Base-by-base conservation (phyloP, 2,888 invertebrate species). In the Drosophila subsilvestris region DNA sequence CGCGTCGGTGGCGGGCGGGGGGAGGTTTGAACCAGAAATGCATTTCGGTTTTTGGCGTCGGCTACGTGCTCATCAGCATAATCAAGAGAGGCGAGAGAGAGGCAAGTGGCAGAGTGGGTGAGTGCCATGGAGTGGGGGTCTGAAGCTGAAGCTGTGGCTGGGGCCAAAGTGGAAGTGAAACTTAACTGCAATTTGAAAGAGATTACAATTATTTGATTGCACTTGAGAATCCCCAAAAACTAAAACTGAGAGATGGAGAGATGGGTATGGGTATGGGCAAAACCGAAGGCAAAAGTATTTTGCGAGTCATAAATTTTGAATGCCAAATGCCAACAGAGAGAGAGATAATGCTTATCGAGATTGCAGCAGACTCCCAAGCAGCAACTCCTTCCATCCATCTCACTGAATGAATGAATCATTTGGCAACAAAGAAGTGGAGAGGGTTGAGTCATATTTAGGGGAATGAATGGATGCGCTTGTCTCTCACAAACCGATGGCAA, bases 141-240 rank as follows among this genome's bases (percentile, higher is more conserved):
- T 12, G 10, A 27, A n/a, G 42, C 12, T 14, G 45, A 18, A 17
- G 55, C 17, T 18, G 45, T 1, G 32, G n/a, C 8, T 29, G 59
- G 56, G 47, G 57, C 42, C n/a, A 47, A 74, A 74, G 74, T 74
- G 54, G 53, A 54, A 59, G 62, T 58, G 58, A 44, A 70, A 66
- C 47, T 58, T 50, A 65, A 75, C 59, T 86, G 88, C 76, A 83
- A 76, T 83, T 88, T 76, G 71, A 88, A 83, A 71, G 73, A 86
- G 88, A 84, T 84, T 84, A 88, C 86, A 84, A 88, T 84, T 86
- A 86, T 84, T 86, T 84, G 83, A 88, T 88, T 84, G 74, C 74
- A 63, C 66, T 67, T 51, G 56, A 20, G 22, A 45, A 37, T 25
- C 9, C 29, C 37, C 37, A 7, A 37, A 37, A 37, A n/a, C 7